A percentile compares a stretch with the other conserved stretches of the same genome.
These are phyloP conservation scores for Lophochroa leadbeateri DNA, from an alignment of 2,113 vertebrate species.

Conservation along the genomic window DNA sequence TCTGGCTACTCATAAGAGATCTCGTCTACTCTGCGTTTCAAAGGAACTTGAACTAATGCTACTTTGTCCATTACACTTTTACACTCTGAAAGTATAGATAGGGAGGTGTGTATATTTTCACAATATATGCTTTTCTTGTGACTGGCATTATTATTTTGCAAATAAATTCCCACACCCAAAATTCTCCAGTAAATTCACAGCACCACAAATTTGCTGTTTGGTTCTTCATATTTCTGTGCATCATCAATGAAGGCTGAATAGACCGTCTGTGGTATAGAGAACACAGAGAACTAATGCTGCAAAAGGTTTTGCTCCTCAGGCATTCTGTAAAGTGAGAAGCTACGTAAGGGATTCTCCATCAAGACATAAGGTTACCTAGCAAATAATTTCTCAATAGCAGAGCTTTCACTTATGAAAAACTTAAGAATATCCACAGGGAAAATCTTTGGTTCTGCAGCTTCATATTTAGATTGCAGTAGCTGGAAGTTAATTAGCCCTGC, in stretches of 20 bases:
- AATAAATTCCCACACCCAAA: neutral
- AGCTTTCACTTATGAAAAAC: slow-evolving; percentile 11
- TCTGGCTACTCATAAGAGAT: neutral
- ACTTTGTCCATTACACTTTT: neutral
- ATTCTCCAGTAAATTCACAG: neutral
- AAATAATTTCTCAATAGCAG: slow-evolving; percentile 32
- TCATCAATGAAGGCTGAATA: neutral
- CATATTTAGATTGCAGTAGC: slow-evolving; percentile 51
- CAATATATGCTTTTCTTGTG: neutral
- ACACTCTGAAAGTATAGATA: neutral
- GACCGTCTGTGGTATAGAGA: neutral
- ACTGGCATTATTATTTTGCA: neutral
- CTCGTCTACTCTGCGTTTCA: neutral
- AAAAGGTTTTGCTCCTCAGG: neutral
- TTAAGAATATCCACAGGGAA: slow-evolving; percentile 34
- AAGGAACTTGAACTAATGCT: neutral
- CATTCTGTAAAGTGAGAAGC: neutral
- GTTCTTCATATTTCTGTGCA: neutral
- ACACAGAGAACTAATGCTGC: neutral
- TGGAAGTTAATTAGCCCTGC: slow-evolving; percentile 76
- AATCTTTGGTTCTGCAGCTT: slow-evolving; percentile 42
- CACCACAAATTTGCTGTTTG: neutral
- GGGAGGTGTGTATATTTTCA: neutral
- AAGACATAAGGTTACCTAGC: slow-evolving; percentile 1
- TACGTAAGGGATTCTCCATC: neutral